Evolutionary conservation across 2,797 vertebrate genomes (phyloP), one percentile per base, ranked within the genome.

Genomic region (Galaxias olidus): DNA sequence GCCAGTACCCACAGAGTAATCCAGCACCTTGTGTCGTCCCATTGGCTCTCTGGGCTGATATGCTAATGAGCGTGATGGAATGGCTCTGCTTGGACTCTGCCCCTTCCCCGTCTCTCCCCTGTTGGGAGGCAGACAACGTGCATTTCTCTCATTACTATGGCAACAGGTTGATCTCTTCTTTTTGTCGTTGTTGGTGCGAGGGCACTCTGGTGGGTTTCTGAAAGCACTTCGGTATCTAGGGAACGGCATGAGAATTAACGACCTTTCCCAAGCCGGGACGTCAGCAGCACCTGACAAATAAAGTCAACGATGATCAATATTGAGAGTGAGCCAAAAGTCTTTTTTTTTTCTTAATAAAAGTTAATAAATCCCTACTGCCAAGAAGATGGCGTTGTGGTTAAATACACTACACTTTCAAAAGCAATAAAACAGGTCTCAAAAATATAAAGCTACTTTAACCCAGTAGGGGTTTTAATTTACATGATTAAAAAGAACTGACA

Each of bases 1-100:
- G 82, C 84, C 90, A 90, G 87, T 85, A 87, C 82, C 78, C 80
- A 86, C 76, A 72, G 84, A 89, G 87, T 79, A 82, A 83, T 85
- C 79, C 73, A 63, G 50, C 72, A 82, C 81, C 76, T 80, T 75
- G 75, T 63, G 60, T 66, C 63, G 52, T 82, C 84, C 83, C 78
- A 93, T 93, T 93, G 92, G 92, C 81, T 88, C 79, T 59, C 68
- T 60, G 76, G 77, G 48, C 83, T 71, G 75, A 78, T 88, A 92
- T 92, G 91, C 88, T 88, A 93, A 93, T 92, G 78, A 75, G 6
- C 60, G 72, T 63, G 81, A 76, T 76, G 78, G 84, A 89, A 90
- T 79, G 80, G 30, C 30, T 30, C 30, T 30, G 30, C 30, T 77
- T 51, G 77, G 87, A 88, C 72, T 57, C 47, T 17, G 72, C 80